phyloP scores from a whole-genome alignment of 2,888 invertebrate genomes.

The Rhingia rostrata region DNA sequence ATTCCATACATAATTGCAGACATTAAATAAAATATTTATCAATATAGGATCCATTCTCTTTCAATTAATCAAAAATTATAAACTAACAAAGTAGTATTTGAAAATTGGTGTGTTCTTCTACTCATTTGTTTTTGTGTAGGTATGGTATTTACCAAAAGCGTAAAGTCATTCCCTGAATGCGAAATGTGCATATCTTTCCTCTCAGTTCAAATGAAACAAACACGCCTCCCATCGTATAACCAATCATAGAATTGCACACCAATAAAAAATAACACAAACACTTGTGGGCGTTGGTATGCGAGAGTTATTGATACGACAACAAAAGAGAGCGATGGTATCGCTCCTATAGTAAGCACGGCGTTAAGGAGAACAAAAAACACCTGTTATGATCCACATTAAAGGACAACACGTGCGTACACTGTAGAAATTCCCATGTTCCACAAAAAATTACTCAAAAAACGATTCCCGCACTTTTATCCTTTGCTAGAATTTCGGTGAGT shows the following conservation, averaged over 20 bases:
- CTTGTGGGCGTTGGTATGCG: constrained; percentile 55
- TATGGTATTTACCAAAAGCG: no score
- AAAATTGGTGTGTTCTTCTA: no score
- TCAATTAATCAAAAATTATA: no score
- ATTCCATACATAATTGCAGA: no score
- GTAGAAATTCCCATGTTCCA: constrained; percentile 28
- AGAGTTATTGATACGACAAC: constrained; percentile 26
- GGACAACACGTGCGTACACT: constrained; percentile 7
- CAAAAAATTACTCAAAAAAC: constrained; percentile 26
- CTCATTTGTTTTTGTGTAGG: no score
- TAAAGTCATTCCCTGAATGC: no score
- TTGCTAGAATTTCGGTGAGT: constrained; percentile 29
- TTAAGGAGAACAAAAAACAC: constrained; percentile 7
- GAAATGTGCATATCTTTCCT: background rate
- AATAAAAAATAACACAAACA: constrained; percentile 49
- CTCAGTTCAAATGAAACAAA: constrained; percentile 1
- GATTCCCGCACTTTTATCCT: constrained; percentile 20
- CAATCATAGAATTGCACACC: constrained; percentile 43
- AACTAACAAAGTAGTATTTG: no score
- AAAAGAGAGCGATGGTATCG: constrained; percentile 7
- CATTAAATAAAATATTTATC: no score
- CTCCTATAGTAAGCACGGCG: constrained; percentile 6
- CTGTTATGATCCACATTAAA: constrained; percentile 36
- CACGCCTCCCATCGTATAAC: constrained; percentile 7
- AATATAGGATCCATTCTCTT: no score